Evolutionary conservation across 2,797 vertebrate species (phyloP), one percentile per base, ranked within the genome.

Genomic region (Darevskia nairensis): DNA sequence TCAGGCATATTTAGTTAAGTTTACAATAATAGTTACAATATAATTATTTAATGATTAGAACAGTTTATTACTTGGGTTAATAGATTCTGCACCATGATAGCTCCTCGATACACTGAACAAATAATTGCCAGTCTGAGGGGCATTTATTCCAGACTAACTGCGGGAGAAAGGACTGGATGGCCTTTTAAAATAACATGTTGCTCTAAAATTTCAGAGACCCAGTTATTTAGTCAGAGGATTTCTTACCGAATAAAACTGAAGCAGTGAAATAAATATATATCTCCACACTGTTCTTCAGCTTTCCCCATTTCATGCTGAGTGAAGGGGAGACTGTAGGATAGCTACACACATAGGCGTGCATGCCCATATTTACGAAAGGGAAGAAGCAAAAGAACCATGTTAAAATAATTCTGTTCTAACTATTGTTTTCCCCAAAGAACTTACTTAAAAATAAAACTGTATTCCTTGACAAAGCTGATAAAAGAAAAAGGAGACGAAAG

Each of bases 281-380:
- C 19, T 15, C 61, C 86, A 91, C 88, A 87, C 88, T 3, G 0
- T 88, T 71, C 23, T 59, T 75, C 88, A 78, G 8, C 4, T 92
- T 80, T 50, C 72, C 88, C 78, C 66, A 87, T 86, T 93, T 84
- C 17, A 84, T 81, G 82, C 82, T 88, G 81, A 88, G 87, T 78
- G 25, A 80, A 80, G 78, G 81, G 90, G 90, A 93, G 92, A 84
- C 85, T 90, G 35, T 71, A 87, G 46, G 46, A 92, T 61, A 86
- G 68, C 77, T 50, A 80, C 17, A 78, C 41, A 15, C 76, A 71
- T 15, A 55, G 50, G 50, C 50, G 3, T 84, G 10, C 19, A 32
- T 92, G 88, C 92, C 93, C 93, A 92, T 86, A 90, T 64, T 84
- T 78, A 89, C 75, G 66, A 75, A 85, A 76, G 79, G 83, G 3